phyloP scores from a whole-genome alignment of 2,888 invertebrate species.

The Archaeoteleia sp. region DNA sequence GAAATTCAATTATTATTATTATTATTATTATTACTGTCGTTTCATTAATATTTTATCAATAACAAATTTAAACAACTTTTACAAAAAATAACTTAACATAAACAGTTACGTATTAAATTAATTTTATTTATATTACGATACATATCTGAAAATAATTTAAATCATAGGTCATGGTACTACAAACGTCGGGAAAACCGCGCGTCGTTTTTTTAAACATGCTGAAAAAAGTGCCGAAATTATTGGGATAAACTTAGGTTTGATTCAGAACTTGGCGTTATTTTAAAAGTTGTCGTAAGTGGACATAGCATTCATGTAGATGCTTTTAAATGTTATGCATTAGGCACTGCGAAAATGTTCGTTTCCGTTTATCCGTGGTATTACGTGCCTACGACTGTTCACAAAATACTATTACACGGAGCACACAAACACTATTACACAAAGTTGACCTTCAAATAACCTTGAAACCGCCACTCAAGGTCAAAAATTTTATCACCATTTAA shows the following conservation, averaged over 20 bases:
- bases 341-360: conserved; percentile 11
- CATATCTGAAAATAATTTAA: not conserved
- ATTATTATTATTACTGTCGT: too few species aligned
- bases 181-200: conserved; percentile 28
- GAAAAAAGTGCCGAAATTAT: conserved; percentile 18
- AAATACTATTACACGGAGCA: conserved; percentile 26
- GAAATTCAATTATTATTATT: not conserved
- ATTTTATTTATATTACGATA: not conserved
- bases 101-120: not conserved
- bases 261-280: conserved; percentile 11
- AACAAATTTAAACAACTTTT: not conserved
- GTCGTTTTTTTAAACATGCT: conserved; percentile 22
- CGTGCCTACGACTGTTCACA: conserved; percentile 24
- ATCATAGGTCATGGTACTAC: conserved; percentile 14
- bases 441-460: too few species aligned
- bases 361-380: conserved; percentile 27
- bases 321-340: conserved; percentile 10
- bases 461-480: too few species aligned
- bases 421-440: too few species aligned
- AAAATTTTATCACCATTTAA: too few species aligned
- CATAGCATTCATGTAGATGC: conserved; percentile 16
- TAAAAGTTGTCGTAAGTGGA: conserved; percentile 19
- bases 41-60: not conserved
- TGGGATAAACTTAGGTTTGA: conserved; percentile 16
- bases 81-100: not conserved